Evolutionary conservation across 2,888 invertebrate genomes (phyloP).

Genomic region (Argynnis bischoffii): DNA sequence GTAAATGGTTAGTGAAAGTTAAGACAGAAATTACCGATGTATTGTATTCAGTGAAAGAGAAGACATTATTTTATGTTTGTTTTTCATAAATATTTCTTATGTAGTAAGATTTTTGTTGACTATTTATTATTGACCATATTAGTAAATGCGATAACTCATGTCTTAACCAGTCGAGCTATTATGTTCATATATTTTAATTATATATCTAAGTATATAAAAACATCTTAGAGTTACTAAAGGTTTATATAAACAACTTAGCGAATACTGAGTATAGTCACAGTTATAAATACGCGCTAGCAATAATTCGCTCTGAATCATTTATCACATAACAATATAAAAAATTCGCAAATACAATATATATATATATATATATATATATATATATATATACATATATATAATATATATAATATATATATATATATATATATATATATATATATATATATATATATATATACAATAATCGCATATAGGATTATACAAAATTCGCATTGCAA

Average conservation of each 20-base stretch:
- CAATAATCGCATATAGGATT: slow-evolving; percentile 5
- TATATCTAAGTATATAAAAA: neutral
- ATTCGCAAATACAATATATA: neutral
- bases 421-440: no score
- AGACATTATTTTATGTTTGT: neutral
- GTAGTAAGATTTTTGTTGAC: no score
- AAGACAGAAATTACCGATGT: slow-evolving; percentile 14
- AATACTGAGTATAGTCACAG: neutral
- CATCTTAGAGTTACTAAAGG: neutral
- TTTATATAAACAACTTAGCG: neutral
- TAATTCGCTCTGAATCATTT: slow-evolving; percentile 5
- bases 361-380: no score
- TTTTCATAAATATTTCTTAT: neutral
- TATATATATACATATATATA: no score
- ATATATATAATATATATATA: no score
- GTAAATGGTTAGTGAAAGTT: slow-evolving; percentile 4
- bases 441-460: no score
- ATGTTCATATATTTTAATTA: neutral
- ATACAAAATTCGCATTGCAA: slow-evolving; percentile 7
- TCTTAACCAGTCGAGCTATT: slow-evolving; percentile 8
- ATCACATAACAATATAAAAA: slow-evolving; percentile 1
- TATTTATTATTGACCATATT: neutral
- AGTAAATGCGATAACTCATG: slow-evolving; percentile 15
- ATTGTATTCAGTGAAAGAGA: neutral
- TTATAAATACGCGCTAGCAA: slow-evolving; percentile 2